phyloP scores from a whole-genome alignment of 2,797 vertebrate genomes.

The Pristis pectinata region DNA sequence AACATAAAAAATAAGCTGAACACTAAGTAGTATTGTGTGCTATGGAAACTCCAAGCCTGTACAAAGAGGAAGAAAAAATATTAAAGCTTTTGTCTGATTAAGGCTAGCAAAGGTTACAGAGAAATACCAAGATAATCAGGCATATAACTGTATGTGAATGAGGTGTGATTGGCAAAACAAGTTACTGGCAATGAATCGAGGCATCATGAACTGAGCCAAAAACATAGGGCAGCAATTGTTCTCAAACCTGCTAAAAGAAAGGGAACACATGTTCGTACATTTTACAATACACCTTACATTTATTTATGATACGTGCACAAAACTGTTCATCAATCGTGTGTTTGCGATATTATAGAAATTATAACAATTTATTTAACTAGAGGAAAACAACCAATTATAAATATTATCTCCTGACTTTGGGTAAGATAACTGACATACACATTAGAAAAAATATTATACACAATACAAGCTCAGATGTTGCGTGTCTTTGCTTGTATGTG shows the following conservation, averaged over 20 bases:
- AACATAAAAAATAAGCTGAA: neutral
- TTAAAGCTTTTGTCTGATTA: neutral
- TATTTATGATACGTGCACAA: neutral
- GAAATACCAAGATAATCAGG: neutral
- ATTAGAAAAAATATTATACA: neutral
- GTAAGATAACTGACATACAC: neutral
- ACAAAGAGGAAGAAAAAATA: neutral
- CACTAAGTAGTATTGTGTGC: neutral
- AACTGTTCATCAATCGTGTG: neutral
- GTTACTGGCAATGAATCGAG: conserved; percentile 3
- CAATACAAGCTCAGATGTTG: neutral
- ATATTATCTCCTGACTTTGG: neutral
- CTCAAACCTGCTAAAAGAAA: conserved; percentile 4
- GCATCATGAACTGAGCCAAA: neutral
- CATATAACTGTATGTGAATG: neutral
- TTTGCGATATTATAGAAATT: neutral
- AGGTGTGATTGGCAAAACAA: conserved; percentile 26
- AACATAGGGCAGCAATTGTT: neutral
- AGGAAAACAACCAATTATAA: neutral
- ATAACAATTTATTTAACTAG: neutral
- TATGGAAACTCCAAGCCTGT: neutral
- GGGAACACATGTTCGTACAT: conserved; percentile 12
- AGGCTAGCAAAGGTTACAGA: neutral
- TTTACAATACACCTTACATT: neutral
- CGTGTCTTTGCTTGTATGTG: too few relatives aligned